Percentiles rank a stretch among this genome's conserved stretches.
These are phyloP conservation scores for Saxicola maurus DNA, from an alignment of 2,797 vertebrate genomes.

Conservation along the genomic window DNA sequence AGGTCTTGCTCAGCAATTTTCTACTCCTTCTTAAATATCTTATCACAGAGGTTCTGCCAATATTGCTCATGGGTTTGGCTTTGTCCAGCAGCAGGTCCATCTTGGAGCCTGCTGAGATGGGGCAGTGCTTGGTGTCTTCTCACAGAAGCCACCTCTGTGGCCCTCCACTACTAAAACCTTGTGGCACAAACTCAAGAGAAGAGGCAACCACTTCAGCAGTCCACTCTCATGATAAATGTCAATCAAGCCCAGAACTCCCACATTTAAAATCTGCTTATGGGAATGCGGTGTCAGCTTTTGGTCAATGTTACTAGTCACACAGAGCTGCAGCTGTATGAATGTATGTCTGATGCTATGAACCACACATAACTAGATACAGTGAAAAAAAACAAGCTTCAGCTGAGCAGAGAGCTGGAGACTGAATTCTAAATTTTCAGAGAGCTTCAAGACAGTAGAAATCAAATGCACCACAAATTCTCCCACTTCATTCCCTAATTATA, in stretches of 20 bases:
- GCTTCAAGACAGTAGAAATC: background rate
- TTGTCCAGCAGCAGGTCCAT: background rate
- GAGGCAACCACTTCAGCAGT: background rate
- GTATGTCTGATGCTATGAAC: background rate
- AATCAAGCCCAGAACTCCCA: background rate
- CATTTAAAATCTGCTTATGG: background rate
- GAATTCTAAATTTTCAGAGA: background rate
- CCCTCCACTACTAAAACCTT: background rate
- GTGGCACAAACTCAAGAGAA: fast-evolving
- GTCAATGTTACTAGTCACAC: background rate
- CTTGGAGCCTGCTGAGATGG: background rate
- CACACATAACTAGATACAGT: background rate
- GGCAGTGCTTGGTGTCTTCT: background rate
- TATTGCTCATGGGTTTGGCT: background rate
- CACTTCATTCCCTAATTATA: background rate
- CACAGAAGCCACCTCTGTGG: background rate
- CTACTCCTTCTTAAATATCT: background rate
- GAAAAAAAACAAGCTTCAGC: background rate
- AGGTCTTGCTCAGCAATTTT: background rate
- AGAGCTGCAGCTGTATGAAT: background rate
- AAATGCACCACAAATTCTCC: background rate
- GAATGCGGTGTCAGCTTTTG: background rate
- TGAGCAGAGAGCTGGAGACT: background rate
- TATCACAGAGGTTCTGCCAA: background rate
- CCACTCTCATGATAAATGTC: background rate